These are phyloP conservation scores for Caenorhabditis panamensis DNA, from an alignment of 2,888 invertebrate species.

Conservation along the genomic window DNA sequence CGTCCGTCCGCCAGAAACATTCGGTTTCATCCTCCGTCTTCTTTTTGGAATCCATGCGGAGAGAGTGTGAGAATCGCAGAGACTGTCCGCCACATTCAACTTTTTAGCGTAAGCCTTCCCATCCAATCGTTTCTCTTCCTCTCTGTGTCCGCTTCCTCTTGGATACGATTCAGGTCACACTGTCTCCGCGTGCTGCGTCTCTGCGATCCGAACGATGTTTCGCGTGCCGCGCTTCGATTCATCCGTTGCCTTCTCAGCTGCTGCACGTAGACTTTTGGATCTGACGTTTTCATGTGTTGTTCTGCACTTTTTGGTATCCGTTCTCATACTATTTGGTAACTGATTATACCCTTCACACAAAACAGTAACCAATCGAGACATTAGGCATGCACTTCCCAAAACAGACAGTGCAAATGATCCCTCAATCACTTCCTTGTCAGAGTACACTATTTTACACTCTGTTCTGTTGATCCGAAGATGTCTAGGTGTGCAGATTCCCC, in stretches of 20 bases:
- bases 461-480: too few relatives aligned
- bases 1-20: too few relatives aligned
- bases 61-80: conserved; percentile 16
- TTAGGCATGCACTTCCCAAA: too few relatives aligned
- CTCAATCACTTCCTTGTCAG: too few relatives aligned
- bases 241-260: conserved; percentile 53
- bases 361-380: too few relatives aligned
- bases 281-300: conserved; percentile 11
- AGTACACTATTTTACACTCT: background rate
- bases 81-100: conserved; percentile 41
- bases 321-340: background rate
- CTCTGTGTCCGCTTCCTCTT: conserved; percentile 24
- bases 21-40: background rate
- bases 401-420: too few relatives aligned
- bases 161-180: conserved; percentile 56
- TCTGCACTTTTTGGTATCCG: conserved; percentile 25
- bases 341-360: background rate
- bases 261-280: conserved; percentile 40
- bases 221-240: conserved; percentile 20
- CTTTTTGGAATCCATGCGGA: conserved; percentile 11
- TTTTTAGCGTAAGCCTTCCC: conserved; percentile 43
- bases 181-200: conserved; percentile 51
- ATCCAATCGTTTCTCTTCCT: background rate
- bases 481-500: background rate
- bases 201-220: conserved; percentile 9